Evolutionary conservation across 2,113 vertebrate species (phyloP), one percentile per base, ranked within the genome.

Genomic region (Myrmecobius fasciatus): DNA sequence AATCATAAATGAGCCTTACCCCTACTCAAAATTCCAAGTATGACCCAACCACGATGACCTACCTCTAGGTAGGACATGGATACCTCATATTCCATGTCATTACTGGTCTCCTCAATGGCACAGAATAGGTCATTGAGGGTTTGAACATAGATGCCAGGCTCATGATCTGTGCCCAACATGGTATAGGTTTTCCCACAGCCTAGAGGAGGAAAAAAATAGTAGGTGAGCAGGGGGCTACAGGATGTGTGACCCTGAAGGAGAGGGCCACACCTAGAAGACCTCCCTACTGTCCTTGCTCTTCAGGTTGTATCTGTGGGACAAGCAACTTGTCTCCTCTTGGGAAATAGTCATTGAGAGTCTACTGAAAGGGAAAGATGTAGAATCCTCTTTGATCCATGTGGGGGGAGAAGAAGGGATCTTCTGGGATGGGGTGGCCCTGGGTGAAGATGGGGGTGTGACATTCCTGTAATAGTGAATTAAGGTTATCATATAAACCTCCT

Each of bases 181-280:
- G 99, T 99, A 98, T 99, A 99, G 0, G 99, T 99, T 97, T 99
- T 99, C 96, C 99, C 99, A 54, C 99, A 99, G 92, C 99, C 99
- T 99, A 96, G 56, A 43, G 36, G 49, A 14, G 46, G n/a, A 48
- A 12, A 31, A 60, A 5, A 46, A 1, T 1, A 9, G 91, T 0
- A 0, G 26, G 75, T 89, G 51, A 48, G 75, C 24, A 8, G 25
- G 0, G 14, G 0, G 28, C n/a, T 88, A 8, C 0, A 0, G 25
- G 8, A 4, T 0, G 8, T 0, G 3, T 9, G 8, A 53, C 47
- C 53, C 48, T 28, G 26, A 22, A 28, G 36, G 92, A 22, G 14
- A 10, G 53, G 24, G 47, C 7, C 11, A 11, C 1, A 26, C 11
- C 53, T 43, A 93, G 89, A 8, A 22, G 12, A 24, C 25, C 26